Evolutionary conservation across 1,140 invertebrate species (phyloP).

Genomic region (Maniola jurtina): DNA sequence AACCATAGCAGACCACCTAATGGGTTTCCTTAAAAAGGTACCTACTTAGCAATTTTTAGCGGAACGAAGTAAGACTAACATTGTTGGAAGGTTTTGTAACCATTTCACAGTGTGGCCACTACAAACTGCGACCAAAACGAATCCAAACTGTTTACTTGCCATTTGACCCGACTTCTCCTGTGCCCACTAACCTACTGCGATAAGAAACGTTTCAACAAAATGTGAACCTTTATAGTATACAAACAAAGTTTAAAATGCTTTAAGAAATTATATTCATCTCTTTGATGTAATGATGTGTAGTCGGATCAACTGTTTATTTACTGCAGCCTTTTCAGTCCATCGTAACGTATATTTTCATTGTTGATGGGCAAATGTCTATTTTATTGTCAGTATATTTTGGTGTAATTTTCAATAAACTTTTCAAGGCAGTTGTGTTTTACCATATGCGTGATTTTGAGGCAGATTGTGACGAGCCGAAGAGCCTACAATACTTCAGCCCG

Average conservation of each 20-base stretch:
- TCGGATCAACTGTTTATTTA: constrained; percentile 75
- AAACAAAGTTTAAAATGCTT: constrained; percentile 48
- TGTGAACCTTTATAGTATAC: constrained; percentile 41
- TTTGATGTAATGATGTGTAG: constrained; percentile 69
- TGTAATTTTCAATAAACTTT: constrained; percentile 18
- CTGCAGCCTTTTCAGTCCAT: constrained; percentile 38
- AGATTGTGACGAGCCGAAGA: constrained; percentile 57
- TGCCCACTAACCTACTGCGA: constrained; percentile 70
- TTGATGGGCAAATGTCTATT: constrained; percentile 34
- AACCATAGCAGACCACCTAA: too few relatives aligned
- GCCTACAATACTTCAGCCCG: constrained; percentile 47
- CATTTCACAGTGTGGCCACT: constrained; percentile 53
- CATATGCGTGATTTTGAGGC: constrained; percentile 14
- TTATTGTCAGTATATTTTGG: constrained; percentile 29
- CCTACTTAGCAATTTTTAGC: constrained; percentile 35
- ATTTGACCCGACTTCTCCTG: constrained; percentile 65
- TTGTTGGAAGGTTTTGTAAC: constrained; percentile 59
- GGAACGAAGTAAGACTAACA: constrained; percentile 51
- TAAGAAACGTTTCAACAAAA: constrained; percentile 45
- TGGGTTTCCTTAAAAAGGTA: neutral
- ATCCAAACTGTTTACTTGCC: constrained; percentile 65
- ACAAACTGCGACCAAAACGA: constrained; percentile 59
- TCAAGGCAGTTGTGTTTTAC: constrained; percentile 12
- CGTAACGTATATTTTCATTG: constrained; percentile 36
- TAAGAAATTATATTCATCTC: constrained; percentile 49